Percentiles rank a stretch among this genome's conserved stretches.
Evolutionary conservation across 2,797 vertebrate genomes (phyloP).

Genomic region (Toxotes lorentzi): DNA sequence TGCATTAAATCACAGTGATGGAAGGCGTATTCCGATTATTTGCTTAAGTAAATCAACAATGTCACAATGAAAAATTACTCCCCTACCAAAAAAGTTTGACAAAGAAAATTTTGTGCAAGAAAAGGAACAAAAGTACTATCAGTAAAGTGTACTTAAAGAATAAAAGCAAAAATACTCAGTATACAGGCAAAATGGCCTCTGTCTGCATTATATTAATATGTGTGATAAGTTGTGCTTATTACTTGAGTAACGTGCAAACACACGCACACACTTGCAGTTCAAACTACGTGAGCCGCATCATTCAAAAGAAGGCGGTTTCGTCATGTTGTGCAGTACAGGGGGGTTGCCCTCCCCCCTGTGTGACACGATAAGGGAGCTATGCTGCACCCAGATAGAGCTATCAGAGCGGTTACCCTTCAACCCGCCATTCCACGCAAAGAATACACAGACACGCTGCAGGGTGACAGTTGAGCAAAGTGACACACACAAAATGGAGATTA

Average conservation of each 20-base stretch:
- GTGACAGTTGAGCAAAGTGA: conserved; percentile 58
- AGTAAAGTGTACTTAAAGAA: too few species aligned
- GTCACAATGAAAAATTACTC: too few species aligned
- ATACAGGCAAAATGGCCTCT: too few species aligned
- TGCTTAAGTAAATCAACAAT: too few species aligned
- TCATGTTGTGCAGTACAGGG: conserved; percentile 50
- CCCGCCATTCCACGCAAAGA: conserved; percentile 78
- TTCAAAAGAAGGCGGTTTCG: conserved; percentile 62
- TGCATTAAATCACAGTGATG: too few species aligned
- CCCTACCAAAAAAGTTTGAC: too few species aligned
- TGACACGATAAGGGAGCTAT: conserved; percentile 83
- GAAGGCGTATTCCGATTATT: too few species aligned
- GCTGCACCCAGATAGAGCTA: conserved; percentile 86
- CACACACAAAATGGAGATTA: conserved; percentile 73
- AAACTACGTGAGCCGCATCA: conserved; percentile 46
- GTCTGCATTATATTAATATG: too few species aligned
- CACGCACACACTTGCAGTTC: neutral
- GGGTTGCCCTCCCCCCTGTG: conserved; percentile 72
- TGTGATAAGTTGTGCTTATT: neutral
- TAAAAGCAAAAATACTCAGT: too few species aligned
- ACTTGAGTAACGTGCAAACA: neutral
- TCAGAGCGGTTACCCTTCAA: conserved; percentile 80
- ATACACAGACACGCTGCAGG: conserved; percentile 57
- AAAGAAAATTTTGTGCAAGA: too few species aligned
- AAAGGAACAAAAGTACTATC: too few species aligned